phyloP scores from a whole-genome alignment of 23 tunicate genomes.

The Halocynthia aurantium region DNA sequence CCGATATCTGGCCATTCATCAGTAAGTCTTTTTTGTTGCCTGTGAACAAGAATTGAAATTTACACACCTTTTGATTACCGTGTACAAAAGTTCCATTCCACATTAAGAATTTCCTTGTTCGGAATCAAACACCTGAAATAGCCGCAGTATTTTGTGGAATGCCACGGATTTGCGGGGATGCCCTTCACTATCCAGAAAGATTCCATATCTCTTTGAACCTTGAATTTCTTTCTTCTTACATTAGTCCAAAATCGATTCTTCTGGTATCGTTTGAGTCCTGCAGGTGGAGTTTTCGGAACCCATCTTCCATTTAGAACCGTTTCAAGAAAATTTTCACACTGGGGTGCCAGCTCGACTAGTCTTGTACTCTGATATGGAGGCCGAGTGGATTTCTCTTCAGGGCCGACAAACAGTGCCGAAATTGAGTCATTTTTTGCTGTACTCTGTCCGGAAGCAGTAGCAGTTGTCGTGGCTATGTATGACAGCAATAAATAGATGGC shows the following conservation, averaged over 20 bases:
- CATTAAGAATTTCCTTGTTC: neutral
- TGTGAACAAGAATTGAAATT: neutral
- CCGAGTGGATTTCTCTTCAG: neutral
- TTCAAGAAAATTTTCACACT: neutral
- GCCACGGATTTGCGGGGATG: slow-evolving; percentile 18
- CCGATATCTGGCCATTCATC: slow-evolving; percentile 17
- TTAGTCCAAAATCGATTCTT: neutral
- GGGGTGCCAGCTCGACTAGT: neutral
- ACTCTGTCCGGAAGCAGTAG: too few relatives aligned
- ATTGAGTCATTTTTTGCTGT: neutral
- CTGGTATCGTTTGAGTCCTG: neutral
- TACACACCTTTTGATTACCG: neutral
- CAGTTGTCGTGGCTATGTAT: too few relatives aligned
- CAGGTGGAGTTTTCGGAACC: neutral
- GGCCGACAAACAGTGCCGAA: neutral
- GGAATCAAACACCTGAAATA: slow-evolving; percentile 6
- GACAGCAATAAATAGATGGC: too few relatives aligned
- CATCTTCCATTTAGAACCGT: neutral
- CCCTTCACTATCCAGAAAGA: slow-evolving; percentile 8
- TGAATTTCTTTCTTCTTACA: neutral
- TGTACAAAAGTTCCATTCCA: neutral
- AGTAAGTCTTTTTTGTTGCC: neutral
- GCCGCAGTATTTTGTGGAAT: slow-evolving; percentile 10
- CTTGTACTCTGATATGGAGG: neutral
- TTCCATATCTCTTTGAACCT: slow-evolving; percentile 3